Conservation (phyloP, 1,140 invertebrate species). For the Sitodiplosis mosellana region DNA sequence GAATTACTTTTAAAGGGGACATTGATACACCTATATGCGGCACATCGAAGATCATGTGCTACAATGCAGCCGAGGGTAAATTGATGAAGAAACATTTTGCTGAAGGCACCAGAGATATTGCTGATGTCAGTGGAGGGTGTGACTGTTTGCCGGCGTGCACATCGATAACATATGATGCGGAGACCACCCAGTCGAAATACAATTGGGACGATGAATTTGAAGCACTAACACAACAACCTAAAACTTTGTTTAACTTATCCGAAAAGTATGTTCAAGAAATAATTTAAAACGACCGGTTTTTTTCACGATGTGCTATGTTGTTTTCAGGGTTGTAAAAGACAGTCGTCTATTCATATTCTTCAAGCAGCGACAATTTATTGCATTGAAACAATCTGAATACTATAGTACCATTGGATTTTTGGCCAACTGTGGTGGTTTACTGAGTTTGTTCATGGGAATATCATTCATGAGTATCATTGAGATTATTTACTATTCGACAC, state of each 20-base stretch:
- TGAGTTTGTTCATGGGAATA: constrained; percentile 30
- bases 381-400: too few species aligned
- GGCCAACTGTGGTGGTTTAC: constrained; percentile 28
- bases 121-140: constrained; percentile 14
- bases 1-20: background rate
- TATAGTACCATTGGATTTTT: constrained; percentile 25
- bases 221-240: too few species aligned
- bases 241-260: too few species aligned
- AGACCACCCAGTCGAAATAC: constrained; percentile 36
- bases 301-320: too few species aligned
- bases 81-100: background rate
- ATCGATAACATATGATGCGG: constrained; percentile 35
- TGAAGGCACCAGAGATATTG: too few species aligned
- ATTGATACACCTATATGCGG: background rate
- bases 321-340: too few species aligned
- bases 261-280: too few species aligned
- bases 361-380: too few species aligned
- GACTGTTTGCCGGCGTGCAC: constrained; percentile 39
- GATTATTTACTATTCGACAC: constrained; percentile 28
- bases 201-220: constrained; percentile 20
- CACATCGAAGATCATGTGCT: background rate
- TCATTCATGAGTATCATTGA: constrained; percentile 32
- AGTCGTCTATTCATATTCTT: too few species aligned
- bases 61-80: background rate
- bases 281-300: too few species aligned